Base-by-base conservation (phyloP, 2,797 vertebrate genomes). In the Syncerus caffer region DNA sequence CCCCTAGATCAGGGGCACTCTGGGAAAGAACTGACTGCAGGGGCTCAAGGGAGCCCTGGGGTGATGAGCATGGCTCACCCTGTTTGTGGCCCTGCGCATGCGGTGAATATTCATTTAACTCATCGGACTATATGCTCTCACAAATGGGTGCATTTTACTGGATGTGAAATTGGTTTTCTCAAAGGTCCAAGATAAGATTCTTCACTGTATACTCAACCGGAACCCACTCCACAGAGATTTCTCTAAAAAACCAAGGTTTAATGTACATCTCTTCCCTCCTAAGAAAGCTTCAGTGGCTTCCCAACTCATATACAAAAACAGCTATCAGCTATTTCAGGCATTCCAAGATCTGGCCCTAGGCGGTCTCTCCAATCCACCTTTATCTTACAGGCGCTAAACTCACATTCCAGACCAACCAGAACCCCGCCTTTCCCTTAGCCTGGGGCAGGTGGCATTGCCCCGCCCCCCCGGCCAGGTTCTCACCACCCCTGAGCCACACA, bases 361-460 rank as follows among this genome's bases (percentile, higher is more conserved):
- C 19, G 8, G 2, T 15, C 16, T 34, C 8, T 45, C 91, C 92
- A 50, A 4, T 21, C 47, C 80, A 42, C 64, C 7, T 29, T 51
- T 4, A 53, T 34, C 74, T 31, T 7, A 74, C 19, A 19, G 55
- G 25, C 1, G 8, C 64, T 15, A 3, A 21, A 7, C 3, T 4
- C 58, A 4, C 60, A 13, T 5, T 38, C 34, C 62, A n/a, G 7
- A 64, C 55, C 82, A 58, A n/a, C 17, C 4, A 42, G 42, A 78
- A 7, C 50, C 4, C 57, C 1, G 34, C 53, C 78, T 13, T 1
- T 34, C 42, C 76, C 38, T 13, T 0, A 25, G 58, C 21, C 2
- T 1, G 11, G 50, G 88, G 82, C 25, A 21, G 14, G 5, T 23
- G 0, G 0, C 51, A 19, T 0, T 3, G 13, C 10, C 23, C 19